phyloP scores from a whole-genome alignment of 2,113 vertebrate species.

The Natator depressus region DNA sequence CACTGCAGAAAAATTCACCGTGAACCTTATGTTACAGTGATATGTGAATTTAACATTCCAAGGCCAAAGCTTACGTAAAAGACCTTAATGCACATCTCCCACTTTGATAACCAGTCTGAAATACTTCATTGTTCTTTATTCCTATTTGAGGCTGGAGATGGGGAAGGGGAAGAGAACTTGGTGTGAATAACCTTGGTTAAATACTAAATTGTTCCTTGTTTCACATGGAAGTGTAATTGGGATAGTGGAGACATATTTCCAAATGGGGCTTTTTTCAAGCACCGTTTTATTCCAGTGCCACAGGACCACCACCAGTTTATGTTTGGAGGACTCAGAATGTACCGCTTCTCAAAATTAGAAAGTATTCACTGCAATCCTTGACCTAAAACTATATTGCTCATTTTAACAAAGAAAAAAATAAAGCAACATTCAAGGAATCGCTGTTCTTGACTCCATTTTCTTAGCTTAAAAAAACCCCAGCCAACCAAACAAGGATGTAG shows the following conservation, averaged over 20 bases:
- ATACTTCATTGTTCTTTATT: background rate
- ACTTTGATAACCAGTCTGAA: background rate
- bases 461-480: conserved; percentile 1
- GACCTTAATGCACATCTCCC: background rate
- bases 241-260: background rate
- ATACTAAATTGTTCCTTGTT: background rate
- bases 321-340: background rate
- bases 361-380: background rate
- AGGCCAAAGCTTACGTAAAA: background rate
- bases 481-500: background rate
- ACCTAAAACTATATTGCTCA: background rate
- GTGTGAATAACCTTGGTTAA: background rate
- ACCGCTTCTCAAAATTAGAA: background rate
- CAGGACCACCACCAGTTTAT: background rate
- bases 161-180: background rate
- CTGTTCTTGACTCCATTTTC: background rate
- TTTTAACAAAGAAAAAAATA: background rate
- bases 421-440: conserved; percentile 3
- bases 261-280: background rate
- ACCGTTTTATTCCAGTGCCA: background rate
- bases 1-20: background rate
- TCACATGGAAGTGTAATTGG: background rate
- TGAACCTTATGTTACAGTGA: background rate
- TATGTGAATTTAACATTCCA: background rate
- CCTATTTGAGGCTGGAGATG: background rate